Evolutionary conservation across 2,113 vertebrate genomes (phyloP), one percentile per base, ranked within the genome.

Genomic region (Lamprotornis superbus): DNA sequence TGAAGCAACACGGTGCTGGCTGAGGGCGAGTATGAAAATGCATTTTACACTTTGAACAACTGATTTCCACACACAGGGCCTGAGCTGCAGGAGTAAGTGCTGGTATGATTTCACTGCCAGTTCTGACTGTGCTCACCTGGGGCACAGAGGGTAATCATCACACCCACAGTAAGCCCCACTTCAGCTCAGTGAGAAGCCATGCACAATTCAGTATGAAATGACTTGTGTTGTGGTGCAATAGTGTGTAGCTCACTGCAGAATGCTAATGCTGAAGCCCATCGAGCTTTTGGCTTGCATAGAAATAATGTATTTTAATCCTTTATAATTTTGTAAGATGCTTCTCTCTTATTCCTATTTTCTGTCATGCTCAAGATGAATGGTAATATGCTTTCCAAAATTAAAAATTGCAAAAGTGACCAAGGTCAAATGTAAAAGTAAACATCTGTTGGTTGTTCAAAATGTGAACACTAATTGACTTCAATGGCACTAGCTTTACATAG

Each of bases 181-280:
- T 37, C 46, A 14, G 37, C 46, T 46, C 23, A 7, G 0, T 42
- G 55, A 50, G 74, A 74, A 92, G 33, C 57, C 44, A 47, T 0
- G 1, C 25, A n/a, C 31, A 30, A 23, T 35, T 63, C 42, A n/a
- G 4, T 7, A 9, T 11, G n/a, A 50, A 46, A 68, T 24, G 0
- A 13, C 27, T 22, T 20, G 22, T 0, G 0, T 59, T 59, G 47
- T 55, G 39, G 44, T 83, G 37, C 64, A 55, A 12, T 4, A 31
- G 18, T 15, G 21, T 44, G 31, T 33, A 67, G 50, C 24, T 78
- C 17, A 44, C 28, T 53, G 59, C 18, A 31, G 47, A 47, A 40
- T 69, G 50, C 39, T 75, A 50, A 28, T 39, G 16, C 19, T 55
- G 31, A 81, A 64, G 35, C 10, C 20, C 12, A 27, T 14, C 0